Conservation (phyloP, 35 echinoderm and acorn worm species). For the Strongylocentrotus purpuratus region DNA sequence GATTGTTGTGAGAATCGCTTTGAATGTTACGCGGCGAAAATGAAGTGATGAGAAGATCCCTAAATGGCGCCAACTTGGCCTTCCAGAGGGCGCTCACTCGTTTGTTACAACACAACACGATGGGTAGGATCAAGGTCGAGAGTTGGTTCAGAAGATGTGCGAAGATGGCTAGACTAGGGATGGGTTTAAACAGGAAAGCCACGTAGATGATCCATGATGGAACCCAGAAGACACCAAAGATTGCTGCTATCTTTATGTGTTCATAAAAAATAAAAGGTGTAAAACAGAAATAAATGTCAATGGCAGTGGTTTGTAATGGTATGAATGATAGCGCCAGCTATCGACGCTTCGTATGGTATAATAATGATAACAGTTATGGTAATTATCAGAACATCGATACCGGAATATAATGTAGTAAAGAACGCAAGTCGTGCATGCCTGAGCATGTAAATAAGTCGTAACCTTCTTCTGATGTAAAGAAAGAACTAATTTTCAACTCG, state of each 20-base stretch:
- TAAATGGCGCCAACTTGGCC: neutral
- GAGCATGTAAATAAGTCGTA: too few species aligned
- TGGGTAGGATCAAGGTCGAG: conserved; percentile 3
- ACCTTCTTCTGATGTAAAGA: too few species aligned
- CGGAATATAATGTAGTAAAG: too few species aligned
- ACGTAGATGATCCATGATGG: conserved; percentile 23
- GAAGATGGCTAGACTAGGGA: neutral
- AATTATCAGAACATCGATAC: too few species aligned
- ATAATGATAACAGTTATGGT: too few species aligned
- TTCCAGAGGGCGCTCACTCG: neutral
- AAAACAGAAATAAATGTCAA: too few species aligned
- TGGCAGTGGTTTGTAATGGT: too few species aligned
- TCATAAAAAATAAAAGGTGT: too few species aligned
- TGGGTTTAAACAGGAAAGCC: neutral
- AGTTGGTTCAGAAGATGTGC: conserved; percentile 12
- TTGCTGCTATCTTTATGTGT: neutral
- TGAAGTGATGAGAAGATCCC: neutral
- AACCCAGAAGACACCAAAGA: conserved; percentile 22
- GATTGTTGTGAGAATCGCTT: neutral
- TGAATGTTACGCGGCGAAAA: neutral
- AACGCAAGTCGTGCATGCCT: too few species aligned
- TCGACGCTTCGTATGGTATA: too few species aligned
- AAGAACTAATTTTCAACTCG: too few species aligned
- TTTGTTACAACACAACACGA: neutral
- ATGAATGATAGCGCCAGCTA: too few species aligned